phyloP scores from a whole-genome alignment of 92 coral and sea anemone genomes.

The Heteractis magnifica region DNA sequence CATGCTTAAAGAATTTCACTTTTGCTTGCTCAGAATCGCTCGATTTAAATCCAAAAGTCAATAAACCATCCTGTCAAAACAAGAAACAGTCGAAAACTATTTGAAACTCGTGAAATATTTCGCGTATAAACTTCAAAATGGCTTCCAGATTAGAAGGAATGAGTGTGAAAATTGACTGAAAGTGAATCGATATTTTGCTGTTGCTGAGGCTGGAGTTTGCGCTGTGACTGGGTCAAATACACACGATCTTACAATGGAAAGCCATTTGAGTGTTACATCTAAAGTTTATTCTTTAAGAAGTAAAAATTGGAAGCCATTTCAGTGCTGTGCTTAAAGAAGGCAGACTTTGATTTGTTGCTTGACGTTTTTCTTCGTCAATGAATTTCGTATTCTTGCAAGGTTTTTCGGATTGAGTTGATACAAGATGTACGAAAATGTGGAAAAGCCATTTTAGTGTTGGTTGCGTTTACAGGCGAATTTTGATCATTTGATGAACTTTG shows the following conservation, averaged over 20 bases:
- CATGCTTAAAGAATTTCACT: neutral
- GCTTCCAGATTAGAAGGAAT: neutral
- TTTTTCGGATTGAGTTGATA: no score
- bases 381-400: no score
- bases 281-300: neutral
- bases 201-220: no score
- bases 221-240: no score
- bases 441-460: neutral
- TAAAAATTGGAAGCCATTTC: neutral
- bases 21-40: neutral
- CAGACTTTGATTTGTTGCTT: no score
- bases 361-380: no score
- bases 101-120: neutral
- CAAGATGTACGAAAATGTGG: neutral
- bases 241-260: no score
- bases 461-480: neutral
- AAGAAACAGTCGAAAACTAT: neutral
- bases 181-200: no score
- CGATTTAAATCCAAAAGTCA: neutral
- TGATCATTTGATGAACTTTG: neutral
- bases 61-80: neutral
- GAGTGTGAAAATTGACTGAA: neutral
- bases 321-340: no score
- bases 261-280: neutral
- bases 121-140: neutral